Evolutionary conservation across 2,797 vertebrate species (phyloP).

Genomic region (Pteronotus mesoamericanus): DNA sequence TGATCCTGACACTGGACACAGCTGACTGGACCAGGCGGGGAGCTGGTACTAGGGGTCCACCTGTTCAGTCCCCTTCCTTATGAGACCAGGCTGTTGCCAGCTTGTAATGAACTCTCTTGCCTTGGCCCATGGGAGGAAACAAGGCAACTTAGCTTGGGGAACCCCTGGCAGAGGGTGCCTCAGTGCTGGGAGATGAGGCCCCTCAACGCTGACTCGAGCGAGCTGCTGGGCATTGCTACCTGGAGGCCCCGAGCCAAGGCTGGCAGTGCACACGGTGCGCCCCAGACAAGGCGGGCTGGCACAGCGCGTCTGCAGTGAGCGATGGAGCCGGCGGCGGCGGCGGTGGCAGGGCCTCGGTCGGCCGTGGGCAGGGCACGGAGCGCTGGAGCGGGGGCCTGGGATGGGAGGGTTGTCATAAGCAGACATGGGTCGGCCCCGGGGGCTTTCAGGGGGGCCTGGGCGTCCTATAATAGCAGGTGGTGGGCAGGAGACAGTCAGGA

Average conservation of each 20-base stretch:
- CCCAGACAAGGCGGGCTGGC: rapidly evolving
- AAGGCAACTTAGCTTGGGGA: background rate
- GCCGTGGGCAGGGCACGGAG: background rate
- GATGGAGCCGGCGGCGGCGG: background rate
- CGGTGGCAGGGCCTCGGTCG: background rate
- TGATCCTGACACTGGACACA: background rate
- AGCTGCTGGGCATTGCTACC: background rate
- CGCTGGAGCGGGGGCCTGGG: background rate
- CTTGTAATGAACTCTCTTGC: background rate
- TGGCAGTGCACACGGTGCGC: rapidly evolving
- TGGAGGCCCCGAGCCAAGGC: background rate
- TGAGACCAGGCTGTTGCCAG: background rate
- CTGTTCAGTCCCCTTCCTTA: background rate
- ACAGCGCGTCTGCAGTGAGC: background rate
- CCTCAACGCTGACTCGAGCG: background rate
- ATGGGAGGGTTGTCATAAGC: background rate
- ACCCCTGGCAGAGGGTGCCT: background rate
- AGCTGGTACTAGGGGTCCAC: background rate
- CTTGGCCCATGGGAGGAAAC: background rate
- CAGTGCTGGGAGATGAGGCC: background rate
- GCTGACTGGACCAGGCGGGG: background rate
- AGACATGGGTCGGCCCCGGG: background rate
- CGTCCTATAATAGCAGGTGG: background rate
- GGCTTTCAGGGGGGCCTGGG: background rate
- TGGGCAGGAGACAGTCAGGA: background rate